Evolutionary conservation across 2,113 vertebrate species (phyloP), one percentile per base, ranked within the genome.

Genomic region (Salminus brasiliensis): DNA sequence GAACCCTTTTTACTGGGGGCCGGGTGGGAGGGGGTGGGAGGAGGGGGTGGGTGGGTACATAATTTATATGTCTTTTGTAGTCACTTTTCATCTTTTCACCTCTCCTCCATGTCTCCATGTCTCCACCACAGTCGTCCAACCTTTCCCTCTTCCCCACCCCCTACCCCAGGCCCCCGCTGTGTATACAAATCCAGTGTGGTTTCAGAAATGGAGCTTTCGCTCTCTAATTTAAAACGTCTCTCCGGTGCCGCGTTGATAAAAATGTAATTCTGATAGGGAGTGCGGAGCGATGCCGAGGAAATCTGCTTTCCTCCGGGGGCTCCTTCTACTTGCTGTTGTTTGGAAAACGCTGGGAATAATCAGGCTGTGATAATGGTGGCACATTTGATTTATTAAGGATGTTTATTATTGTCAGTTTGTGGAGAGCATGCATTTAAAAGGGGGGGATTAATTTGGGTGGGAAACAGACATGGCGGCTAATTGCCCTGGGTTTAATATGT

Each of bases 311-410:
- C 83, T 84, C 79, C 18, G 36, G 66, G 72, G 66, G 34, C 16
- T 30, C 53, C 52, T 65, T 78, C 80, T 27, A 74, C 79, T 88
- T 79, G 80, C 76, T 83, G 83, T 85, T 81, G 77, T 88, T 91
- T 80, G 79, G 60, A 84, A 89, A 87, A 84, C 84, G 86, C 81
- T 85, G 66, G 70, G 74, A 86, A 85, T 84, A 85, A 88, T 89
- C 85, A 69, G 74, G 70, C 78, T 47, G 27, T 76, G 73, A 80
- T 86, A 88, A 88, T 85, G 88, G 86, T 29, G 60, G 3, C 86
- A 83, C 78, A 70, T 65, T 85, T 83, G 41, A 83, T 85, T 91
- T 70, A 83, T 78, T 84, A 81, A 74, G 66, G 36, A 15, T 16
- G n/a, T 88, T 85, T 47, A 13, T 85, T 39, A 49, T 69, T 8